Conservation (phyloP, 1,140 invertebrate genomes). For the Bombyx mori region DNA sequence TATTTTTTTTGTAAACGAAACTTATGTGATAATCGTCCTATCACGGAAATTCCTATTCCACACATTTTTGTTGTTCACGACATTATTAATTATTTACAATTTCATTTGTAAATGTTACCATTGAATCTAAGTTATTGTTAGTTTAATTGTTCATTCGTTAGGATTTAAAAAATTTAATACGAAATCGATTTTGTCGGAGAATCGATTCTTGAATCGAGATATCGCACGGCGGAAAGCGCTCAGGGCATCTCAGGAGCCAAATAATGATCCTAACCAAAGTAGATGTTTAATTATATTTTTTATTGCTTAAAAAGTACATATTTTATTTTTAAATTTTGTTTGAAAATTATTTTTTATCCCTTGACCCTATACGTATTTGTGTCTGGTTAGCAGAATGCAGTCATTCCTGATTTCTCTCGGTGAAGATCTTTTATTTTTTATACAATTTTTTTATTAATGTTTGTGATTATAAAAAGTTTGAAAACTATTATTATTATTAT, state of each 20-base stretch:
- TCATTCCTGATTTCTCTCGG: constrained; percentile 61
- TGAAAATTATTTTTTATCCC: not conserved
- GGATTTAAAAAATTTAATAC: not conserved
- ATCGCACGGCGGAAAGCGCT: no score
- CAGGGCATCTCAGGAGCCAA: constrained; percentile 14
- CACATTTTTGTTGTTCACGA: constrained; percentile 46
- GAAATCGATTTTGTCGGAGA: no score
- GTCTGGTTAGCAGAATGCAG: constrained; percentile 23
- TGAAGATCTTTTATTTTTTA: constrained; percentile 68
- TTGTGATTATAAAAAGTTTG: constrained; percentile 8
- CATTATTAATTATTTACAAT: constrained; percentile 27
- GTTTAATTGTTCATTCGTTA: constrained; percentile 21
- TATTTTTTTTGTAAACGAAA: constrained; percentile 23
- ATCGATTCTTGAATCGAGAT: no score
- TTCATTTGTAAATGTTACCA: constrained; percentile 69
- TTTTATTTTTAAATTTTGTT: constrained; percentile 4
- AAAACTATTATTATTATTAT: constrained; percentile 21
- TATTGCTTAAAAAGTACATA: constrained; percentile 1
- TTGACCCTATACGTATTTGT: not conserved
- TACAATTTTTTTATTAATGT: constrained; percentile 46
- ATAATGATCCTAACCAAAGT: constrained; percentile 40
- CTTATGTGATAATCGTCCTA: constrained; percentile 56
- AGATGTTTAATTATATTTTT: constrained; percentile 2
- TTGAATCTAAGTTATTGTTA: constrained; percentile 56
- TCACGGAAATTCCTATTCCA: constrained; percentile 61